These are phyloP conservation scores for Hemicordylus capensis DNA, from an alignment of 2,113 vertebrate species.

Conservation along the genomic window DNA sequence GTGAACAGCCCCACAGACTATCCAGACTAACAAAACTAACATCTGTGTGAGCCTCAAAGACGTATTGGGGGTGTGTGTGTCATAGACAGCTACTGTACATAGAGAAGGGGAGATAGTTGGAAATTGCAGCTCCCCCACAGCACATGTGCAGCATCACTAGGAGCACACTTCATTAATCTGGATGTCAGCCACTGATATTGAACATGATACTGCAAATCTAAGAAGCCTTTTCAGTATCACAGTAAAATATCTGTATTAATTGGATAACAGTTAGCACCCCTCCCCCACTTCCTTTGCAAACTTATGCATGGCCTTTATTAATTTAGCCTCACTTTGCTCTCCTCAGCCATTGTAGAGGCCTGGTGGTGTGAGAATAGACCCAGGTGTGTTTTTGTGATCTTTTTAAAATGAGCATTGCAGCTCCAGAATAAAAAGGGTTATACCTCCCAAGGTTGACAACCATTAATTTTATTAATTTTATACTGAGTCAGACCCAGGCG, in stretches of 20 bases:
- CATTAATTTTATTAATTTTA: no score
- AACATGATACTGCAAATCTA: not conserved
- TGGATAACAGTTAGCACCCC: not conserved
- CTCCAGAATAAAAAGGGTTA: not conserved
- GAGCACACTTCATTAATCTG: no score
- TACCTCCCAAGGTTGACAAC: not conserved
- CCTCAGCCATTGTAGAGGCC: not conserved
- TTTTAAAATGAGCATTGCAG: not conserved
- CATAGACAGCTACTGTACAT: no score
- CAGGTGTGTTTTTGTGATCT: not conserved
- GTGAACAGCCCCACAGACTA: no score
- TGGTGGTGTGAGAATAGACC: not conserved
- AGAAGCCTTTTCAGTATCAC: not conserved
- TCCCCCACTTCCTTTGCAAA: not conserved
- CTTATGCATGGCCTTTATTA: not conserved
- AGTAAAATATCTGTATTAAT: not conserved
- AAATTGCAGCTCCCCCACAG: no score
- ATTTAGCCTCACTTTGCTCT: not conserved
- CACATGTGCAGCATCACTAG: no score
- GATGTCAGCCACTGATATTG: not conserved
- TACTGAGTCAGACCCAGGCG: no score
- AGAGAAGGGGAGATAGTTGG: no score
- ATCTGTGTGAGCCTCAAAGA: no score
- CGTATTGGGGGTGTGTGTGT: no score
- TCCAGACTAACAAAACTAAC: no score